phyloP scores from a whole-genome alignment of 1,140 invertebrate species.

The Drosophila littoralis region DNA sequence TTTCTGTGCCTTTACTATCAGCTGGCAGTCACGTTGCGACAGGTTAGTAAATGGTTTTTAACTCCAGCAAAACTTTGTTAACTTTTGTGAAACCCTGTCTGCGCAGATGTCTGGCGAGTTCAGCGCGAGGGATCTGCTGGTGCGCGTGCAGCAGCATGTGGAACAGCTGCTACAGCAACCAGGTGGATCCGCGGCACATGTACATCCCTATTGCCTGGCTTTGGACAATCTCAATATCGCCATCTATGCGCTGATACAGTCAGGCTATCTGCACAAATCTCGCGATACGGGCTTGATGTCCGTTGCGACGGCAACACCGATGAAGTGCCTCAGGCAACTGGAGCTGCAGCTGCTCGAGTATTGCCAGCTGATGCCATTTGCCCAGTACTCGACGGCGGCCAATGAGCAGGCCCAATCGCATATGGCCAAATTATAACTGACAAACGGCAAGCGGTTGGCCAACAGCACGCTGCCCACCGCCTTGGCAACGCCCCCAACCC shows the following conservation, averaged over 20 bases:
- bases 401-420: conserved; percentile 72
- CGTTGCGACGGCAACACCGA: conserved; percentile 26
- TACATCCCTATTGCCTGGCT: conserved; percentile 87
- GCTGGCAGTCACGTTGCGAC: conserved; percentile 65
- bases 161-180: conserved; percentile 83
- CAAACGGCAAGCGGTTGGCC: conserved; percentile 64
- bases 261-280: conserved; percentile 58
- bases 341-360: conserved; percentile 68
- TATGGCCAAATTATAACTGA: conserved; percentile 82
- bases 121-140: conserved; percentile 85
- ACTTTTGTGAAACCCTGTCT: background rate
- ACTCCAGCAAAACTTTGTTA: background rate
- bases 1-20: conserved; percentile 80
- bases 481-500: conserved; percentile 1
- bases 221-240: conserved; percentile 85
- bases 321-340: conserved; percentile 61
- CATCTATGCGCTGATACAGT: conserved; percentile 70
- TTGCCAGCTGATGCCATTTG: conserved; percentile 78
- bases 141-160: conserved; percentile 85
- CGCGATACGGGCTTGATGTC: conserved; percentile 64
- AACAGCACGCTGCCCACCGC: conserved; percentile 7
- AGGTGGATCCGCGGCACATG: conserved; percentile 64
- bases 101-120: conserved; percentile 78
- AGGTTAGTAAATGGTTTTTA: conserved; percentile 40
- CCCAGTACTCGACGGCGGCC: conserved; percentile 71